Percentiles rank a stretch among this genome's conserved stretches.
These are phyloP conservation scores for Myodes glareolus DNA, from an alignment of 2,113 vertebrate genomes.

Conservation along the genomic window DNA sequence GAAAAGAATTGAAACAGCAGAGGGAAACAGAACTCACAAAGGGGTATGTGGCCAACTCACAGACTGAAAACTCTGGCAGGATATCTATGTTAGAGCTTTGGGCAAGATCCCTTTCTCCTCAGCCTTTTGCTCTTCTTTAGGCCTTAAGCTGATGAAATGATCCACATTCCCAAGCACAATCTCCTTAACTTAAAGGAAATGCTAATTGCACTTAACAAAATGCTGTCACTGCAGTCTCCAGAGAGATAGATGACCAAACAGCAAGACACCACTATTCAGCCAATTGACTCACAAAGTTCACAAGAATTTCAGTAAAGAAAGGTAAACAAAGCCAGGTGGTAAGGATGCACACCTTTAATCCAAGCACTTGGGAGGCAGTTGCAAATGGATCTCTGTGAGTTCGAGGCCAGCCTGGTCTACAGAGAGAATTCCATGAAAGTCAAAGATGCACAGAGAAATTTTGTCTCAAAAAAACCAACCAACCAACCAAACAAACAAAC, in stretches of 20 bases:
- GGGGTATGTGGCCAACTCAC: neutral
- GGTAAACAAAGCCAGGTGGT: neutral
- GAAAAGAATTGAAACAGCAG: neutral
- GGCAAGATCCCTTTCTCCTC: neutral
- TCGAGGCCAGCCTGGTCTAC: neutral
- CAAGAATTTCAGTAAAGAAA: neutral
- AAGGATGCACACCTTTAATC: neutral
- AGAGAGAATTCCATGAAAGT: neutral
- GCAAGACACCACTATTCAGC: neutral
- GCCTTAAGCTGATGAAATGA: neutral
- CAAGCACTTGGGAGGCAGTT: too few species aligned
- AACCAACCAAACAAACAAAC: neutral
- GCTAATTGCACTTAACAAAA: neutral
- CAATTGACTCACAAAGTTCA: neutral
- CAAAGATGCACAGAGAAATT: neutral
- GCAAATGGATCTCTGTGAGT: neutral
- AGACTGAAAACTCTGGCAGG: neutral
- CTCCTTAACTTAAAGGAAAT: slow-evolving; percentile 8
- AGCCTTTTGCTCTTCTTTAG: neutral
- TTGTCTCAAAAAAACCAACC: neutral
- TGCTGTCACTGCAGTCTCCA: neutral
- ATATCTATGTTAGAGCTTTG: neutral
- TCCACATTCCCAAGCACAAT: neutral
- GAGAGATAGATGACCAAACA: neutral
- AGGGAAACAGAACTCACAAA: neutral